phyloP scores from a whole-genome alignment of 2,797 vertebrate species.

The Phrynocephalus forsythii region DNA sequence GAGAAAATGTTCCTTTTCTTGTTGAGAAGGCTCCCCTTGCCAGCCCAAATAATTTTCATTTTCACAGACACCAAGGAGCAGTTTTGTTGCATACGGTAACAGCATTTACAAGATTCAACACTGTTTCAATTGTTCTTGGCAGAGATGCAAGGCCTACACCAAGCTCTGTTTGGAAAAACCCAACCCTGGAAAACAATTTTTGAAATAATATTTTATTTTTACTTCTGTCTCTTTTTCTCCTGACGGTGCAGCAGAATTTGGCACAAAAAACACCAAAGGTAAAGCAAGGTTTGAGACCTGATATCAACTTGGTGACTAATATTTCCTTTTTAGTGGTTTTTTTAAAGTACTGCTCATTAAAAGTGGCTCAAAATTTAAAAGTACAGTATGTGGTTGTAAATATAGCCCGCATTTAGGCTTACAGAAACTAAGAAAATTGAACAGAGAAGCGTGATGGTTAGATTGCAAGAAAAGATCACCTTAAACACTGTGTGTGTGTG shows the following conservation, averaged over 20 bases:
- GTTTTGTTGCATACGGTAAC: slow-evolving; percentile 7
- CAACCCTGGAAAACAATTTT: background rate
- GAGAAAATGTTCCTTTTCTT: slow-evolving; percentile 6
- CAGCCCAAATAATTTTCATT: slow-evolving; percentile 14
- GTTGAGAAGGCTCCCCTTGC: background rate
- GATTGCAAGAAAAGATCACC: too few species aligned
- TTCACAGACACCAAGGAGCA: background rate
- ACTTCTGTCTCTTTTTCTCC: background rate
- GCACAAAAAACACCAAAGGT: background rate
- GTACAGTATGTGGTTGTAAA: background rate
- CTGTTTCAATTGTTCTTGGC: slow-evolving; percentile 20
- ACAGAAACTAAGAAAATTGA: background rate
- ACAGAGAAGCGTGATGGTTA: background rate
- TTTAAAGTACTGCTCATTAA: background rate
- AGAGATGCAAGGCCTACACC: background rate
- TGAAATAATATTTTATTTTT: slow-evolving; percentile 5
- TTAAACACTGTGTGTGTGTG: too few species aligned
- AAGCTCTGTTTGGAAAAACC: background rate
- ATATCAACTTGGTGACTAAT: background rate
- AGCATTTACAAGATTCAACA: background rate
- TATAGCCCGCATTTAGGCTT: background rate
- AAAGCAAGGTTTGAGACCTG: background rate
- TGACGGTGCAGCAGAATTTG: background rate
- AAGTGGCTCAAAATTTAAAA: background rate
- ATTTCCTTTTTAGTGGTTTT: too few species aligned